These are phyloP conservation scores for Prionailurus bengalensis DNA, from an alignment of 2,113 vertebrate species.

Conservation along the genomic window DNA sequence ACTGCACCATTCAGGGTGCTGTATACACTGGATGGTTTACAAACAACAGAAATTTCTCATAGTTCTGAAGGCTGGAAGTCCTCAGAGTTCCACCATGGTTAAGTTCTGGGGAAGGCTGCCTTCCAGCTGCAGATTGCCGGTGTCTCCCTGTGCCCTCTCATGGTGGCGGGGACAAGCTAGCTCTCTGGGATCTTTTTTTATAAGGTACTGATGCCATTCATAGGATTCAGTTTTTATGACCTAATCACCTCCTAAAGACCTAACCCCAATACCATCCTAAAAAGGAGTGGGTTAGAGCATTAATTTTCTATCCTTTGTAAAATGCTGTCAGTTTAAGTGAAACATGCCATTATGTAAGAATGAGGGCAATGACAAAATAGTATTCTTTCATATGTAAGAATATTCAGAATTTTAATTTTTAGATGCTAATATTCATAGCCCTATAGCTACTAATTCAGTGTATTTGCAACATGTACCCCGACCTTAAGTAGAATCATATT, in stretches of 20 bases:
- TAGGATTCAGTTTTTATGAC: neutral
- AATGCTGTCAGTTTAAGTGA: neutral
- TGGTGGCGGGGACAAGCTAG: neutral
- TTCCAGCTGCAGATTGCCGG: neutral
- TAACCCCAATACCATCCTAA: neutral
- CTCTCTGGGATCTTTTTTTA: neutral
- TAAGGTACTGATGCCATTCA: neutral
- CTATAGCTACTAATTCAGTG: neutral
- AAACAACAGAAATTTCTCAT: neutral
- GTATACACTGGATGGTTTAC: neutral
- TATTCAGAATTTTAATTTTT: neutral
- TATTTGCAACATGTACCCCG: neutral
- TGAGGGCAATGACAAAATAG: neutral
- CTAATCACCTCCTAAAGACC: neutral
- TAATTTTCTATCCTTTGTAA: neutral
- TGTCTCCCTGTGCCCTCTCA: neutral
- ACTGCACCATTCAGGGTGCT: neutral
- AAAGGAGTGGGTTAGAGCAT: neutral
- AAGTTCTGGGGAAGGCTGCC: neutral
- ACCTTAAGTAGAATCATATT: neutral
- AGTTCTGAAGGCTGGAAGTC: neutral
- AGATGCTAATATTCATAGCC: neutral
- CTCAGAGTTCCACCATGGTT: neutral
- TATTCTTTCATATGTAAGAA: neutral
- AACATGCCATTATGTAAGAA: neutral